Evolutionary conservation across 2,113 vertebrate species (phyloP).

Genomic region (Pipra filicauda): DNA sequence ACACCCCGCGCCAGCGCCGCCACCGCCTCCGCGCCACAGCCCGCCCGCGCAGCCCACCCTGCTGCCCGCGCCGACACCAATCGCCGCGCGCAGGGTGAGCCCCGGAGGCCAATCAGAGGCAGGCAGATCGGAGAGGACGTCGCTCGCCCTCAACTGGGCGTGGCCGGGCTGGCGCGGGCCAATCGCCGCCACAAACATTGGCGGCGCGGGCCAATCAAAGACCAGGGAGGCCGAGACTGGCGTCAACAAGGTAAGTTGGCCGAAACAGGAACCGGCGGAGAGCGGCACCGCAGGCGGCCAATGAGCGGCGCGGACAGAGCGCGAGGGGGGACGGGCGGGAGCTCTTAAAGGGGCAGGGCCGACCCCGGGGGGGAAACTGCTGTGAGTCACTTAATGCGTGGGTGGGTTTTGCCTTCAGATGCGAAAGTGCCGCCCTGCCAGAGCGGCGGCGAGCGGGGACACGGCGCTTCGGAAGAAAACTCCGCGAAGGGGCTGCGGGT

Average conservation of each 20-base stretch:
- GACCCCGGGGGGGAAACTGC: too few species aligned
- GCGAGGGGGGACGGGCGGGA: neutral
- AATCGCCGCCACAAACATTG: neutral
- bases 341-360: constrained; percentile 49
- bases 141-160: neutral
- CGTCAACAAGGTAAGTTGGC: constrained; percentile 5
- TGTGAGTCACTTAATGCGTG: fast-evolving
- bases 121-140: neutral
- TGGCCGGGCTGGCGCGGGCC: neutral
- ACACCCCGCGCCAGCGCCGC: neutral
- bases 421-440: neutral
- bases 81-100: neutral
- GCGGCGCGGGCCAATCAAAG: neutral
- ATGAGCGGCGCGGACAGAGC: neutral
- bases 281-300: neutral
- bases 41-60: neutral
- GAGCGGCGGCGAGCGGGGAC: neutral
- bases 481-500: fast-evolving
- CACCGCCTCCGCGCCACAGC: neutral
- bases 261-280: constrained; percentile 25
- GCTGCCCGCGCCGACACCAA: neutral
- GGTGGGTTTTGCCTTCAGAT: neutral
- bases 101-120: neutral
- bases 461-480: neutral
- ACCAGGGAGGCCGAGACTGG: neutral